Conservation (phyloP, 2,888 invertebrate genomes). For the Acrocera orbiculus region DNA sequence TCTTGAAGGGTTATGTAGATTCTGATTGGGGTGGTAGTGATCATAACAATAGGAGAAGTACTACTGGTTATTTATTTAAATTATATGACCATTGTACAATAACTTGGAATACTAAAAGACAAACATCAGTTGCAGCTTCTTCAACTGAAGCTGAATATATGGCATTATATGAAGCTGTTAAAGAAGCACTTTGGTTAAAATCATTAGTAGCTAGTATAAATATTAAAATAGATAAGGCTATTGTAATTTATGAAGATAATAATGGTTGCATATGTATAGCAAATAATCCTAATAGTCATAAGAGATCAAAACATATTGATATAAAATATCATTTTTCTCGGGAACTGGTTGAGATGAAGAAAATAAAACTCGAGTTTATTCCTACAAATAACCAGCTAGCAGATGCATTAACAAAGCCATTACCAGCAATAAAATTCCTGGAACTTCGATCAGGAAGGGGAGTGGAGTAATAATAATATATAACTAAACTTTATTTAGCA, state of each 20-base stretch:
- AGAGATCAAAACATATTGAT: constrained; percentile 8
- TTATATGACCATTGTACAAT: constrained; percentile 6
- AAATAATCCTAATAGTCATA: constrained; percentile 10
- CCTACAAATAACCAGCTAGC: constrained; percentile 11
- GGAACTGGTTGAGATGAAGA: constrained; percentile 9
- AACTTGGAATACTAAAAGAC: constrained; percentile 7
- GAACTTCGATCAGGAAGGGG: constrained; percentile 4
- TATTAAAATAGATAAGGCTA: background rate
- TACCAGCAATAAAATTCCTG: constrained; percentile 9
- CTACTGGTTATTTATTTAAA: constrained; percentile 10
- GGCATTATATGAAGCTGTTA: constrained; percentile 6
- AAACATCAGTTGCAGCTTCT: constrained; percentile 5
- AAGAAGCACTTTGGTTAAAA: constrained; percentile 5
- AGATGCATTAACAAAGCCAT: constrained; percentile 9
- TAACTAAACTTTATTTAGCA: background rate
- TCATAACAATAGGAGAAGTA: constrained; percentile 9
- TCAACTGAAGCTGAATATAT: constrained; percentile 7
- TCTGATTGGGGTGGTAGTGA: constrained; percentile 8
- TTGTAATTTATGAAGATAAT: constrained; percentile 7
- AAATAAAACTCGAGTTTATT: constrained; percentile 8
- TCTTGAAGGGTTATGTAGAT: constrained; percentile 8
- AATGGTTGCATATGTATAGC: constrained; percentile 8
- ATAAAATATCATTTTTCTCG: constrained; percentile 8
- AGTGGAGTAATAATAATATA: constrained; percentile 2
- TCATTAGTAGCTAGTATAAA: constrained; percentile 4